These are phyloP conservation scores for Distichodus sexfasciatus DNA, from an alignment of 2,797 vertebrate species.

Conservation along the genomic window DNA sequence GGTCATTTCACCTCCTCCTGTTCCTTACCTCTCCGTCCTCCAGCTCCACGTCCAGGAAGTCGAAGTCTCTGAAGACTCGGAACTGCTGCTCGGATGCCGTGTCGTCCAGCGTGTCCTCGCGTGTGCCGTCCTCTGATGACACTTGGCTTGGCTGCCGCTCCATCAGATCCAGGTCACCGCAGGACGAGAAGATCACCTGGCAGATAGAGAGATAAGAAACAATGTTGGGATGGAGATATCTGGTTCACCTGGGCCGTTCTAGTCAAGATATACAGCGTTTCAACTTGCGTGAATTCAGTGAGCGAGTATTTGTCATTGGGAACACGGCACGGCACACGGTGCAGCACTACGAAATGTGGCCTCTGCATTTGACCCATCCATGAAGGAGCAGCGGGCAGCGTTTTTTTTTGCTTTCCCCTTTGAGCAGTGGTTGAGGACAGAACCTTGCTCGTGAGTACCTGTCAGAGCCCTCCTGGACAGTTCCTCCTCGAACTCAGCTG, in stretches of 20 bases:
- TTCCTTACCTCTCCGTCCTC: slow-evolving; percentile 93
- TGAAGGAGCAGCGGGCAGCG: no score
- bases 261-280: neutral
- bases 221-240: neutral
- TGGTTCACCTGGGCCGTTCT: neutral
- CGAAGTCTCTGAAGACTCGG: slow-evolving; percentile 96
- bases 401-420: no score
- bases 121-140: slow-evolving; percentile 90
- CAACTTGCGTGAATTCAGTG: no score
- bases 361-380: no score
- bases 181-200: slow-evolving; percentile 98
- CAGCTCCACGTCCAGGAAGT: slow-evolving; percentile 97
- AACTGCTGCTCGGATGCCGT: slow-evolving; percentile 97
- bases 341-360: no score
- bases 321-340: no score
- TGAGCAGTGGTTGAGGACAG: no score
- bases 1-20: no score
- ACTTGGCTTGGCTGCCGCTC: slow-evolving; percentile 94
- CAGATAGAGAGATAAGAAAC: neutral
- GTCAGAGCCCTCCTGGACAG: no score
- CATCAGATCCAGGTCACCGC: slow-evolving; percentile 96
- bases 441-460: no score
- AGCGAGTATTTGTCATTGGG: no score
- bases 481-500: no score
- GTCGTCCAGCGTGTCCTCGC: slow-evolving; percentile 93